Evolutionary conservation across 2,113 vertebrate species (phyloP), one percentile per base, ranked within the genome.

Genomic region (Desmodus rotundus): DNA sequence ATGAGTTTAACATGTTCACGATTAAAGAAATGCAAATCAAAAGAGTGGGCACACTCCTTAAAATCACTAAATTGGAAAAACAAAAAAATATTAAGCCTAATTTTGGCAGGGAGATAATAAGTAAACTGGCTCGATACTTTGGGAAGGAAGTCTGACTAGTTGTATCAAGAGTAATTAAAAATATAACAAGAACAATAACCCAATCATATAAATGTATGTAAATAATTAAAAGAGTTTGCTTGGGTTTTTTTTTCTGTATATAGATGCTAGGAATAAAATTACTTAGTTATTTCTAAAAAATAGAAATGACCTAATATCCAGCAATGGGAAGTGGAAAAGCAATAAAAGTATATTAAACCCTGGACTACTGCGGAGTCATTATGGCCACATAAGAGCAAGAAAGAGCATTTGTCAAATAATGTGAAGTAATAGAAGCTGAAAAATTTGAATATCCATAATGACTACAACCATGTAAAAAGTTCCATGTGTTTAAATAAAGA

Each of bases 381-480:
- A 74, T 0, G 0, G 54, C 38, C 26, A n/a, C 3, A 8, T 26
- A 54, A 41, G 26, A 96, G 83, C 28, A 28, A 89, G n/a, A 94
- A 82, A 88, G 78, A 77, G 58, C 83, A 93, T 54, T 93, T 47
- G 90, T 58, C 73, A 94, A 82, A 86, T 72, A 93, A 84, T 3
- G 7, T 19, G 2, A 87, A 91, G 52, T 58, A 50, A 84, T 26
- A 81, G 87, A 84, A 50, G 56, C 56, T 41, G 33, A 85, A 92
- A 83, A 89, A 73, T 80, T 2, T 80, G 56, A 94, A 74, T 56
- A 84, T 31, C 73, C 68, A 41, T 85, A 93, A 93, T 52, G 70
- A 74, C 38, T 56, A 41, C n/a, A 82, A 43, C 47, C 63, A 41
- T 10, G 50, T 6, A 65, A 43, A 94, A 56, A 33, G 63, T 36